Conservation (phyloP, 2,888 invertebrate species). For the Lumbricus terrestris region DNA sequence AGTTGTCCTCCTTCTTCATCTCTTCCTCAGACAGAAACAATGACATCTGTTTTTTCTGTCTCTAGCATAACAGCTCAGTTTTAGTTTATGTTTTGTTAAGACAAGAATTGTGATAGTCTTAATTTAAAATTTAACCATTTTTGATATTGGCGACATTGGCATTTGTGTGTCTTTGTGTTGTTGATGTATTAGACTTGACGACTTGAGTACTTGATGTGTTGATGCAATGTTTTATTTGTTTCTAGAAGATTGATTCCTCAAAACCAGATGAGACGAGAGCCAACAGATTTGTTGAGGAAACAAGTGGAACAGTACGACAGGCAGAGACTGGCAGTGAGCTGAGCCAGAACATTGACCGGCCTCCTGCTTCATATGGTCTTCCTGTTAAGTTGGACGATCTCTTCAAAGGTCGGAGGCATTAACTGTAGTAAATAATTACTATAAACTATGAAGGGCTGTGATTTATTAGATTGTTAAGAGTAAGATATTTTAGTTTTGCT, state of each 20-base stretch:
- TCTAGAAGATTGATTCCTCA: not conserved
- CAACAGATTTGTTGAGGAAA: not conserved
- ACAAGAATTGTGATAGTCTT: no score
- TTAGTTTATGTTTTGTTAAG: no score
- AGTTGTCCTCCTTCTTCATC: no score
- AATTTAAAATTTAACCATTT: not conserved
- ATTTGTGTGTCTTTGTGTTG: not conserved
- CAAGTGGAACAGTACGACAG: not conserved
- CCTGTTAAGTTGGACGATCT: conserved; percentile 16
- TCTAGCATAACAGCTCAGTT: no score
- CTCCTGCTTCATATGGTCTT: not conserved
- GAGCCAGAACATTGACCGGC: not conserved
- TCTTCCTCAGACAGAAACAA: no score
- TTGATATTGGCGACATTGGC: not conserved
- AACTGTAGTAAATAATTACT: not conserved
- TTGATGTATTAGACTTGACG: not conserved
- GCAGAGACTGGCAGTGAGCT: not conserved
- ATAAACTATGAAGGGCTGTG: no score
- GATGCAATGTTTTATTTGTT: not conserved
- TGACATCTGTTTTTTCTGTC: no score
- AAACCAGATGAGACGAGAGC: not conserved
- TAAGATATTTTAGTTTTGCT: no score
- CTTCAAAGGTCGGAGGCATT: not conserved
- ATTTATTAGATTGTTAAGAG: no score
- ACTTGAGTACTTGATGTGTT: no score